These are phyloP conservation scores for Corella eumyota DNA, from an alignment of 23 tunicate genomes.

Conservation along the genomic window DNA sequence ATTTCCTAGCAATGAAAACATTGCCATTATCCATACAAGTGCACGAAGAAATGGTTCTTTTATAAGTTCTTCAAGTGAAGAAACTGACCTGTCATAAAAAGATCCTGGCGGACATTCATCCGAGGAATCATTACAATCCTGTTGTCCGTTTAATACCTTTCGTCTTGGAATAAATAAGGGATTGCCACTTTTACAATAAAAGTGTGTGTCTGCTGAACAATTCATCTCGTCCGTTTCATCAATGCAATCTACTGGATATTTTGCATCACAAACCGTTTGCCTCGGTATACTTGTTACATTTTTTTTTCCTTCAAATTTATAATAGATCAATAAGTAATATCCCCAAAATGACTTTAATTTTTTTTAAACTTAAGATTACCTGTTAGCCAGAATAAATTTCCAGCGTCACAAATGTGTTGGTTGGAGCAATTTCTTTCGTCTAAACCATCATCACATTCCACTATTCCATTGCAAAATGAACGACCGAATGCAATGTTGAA, in stretches of 20 bases:
- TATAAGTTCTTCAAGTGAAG: constrained; percentile 10
- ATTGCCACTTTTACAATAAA: constrained; percentile 11
- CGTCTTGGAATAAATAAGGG: constrained; percentile 4
- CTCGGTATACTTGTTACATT: constrained; percentile 12
- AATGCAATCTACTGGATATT: background rate
- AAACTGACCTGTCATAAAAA: constrained; percentile 1
- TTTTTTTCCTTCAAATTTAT: too few species aligned
- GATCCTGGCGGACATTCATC: too few species aligned
- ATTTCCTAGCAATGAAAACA: constrained; percentile 10
- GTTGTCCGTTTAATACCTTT: constrained; percentile 8
- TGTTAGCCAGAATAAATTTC: too few species aligned
- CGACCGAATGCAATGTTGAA: background rate
- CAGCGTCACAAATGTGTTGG: constrained; percentile 1
- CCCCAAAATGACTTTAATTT: too few species aligned
- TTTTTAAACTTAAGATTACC: too few species aligned
- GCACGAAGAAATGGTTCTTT: background rate
- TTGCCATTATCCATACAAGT: constrained; percentile 17
- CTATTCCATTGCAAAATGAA: constrained; percentile 12
- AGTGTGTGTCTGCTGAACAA: constrained; percentile 11
- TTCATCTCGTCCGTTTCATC: constrained; percentile 5
- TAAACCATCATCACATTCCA: background rate
- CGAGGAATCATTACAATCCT: constrained; percentile 15
- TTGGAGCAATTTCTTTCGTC: constrained; percentile 10
- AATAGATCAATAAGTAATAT: too few species aligned
- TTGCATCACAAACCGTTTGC: constrained; percentile 14